Evolutionary conservation across 2,797 vertebrate species (phyloP).

Genomic region (Girardinus metallicus): DNA sequence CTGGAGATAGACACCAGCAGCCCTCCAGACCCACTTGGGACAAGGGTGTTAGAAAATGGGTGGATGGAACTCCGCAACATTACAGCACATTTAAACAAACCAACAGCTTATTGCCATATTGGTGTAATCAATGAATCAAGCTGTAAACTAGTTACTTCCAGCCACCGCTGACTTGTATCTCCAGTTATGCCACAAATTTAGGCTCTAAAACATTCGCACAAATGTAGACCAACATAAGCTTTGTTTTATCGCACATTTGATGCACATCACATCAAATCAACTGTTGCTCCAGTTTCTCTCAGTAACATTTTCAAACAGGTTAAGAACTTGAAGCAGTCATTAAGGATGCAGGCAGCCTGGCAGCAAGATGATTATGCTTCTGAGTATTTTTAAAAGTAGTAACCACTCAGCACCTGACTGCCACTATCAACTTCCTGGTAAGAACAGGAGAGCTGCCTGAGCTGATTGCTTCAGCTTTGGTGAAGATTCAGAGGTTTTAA

Average conservation of each 20-base stretch:
- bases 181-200: background rate
- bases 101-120: too few species aligned
- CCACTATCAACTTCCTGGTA: background rate
- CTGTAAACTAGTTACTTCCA: background rate
- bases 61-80: too few species aligned
- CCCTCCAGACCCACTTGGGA: too few species aligned
- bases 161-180: background rate
- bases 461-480: background rate
- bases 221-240: background rate
- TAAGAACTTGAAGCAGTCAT: background rate
- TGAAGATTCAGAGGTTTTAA: background rate
- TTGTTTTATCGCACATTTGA: background rate
- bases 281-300: background rate
- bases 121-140: background rate
- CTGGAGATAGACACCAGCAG: too few species aligned
- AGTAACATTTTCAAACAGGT: background rate
- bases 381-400: background rate
- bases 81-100: too few species aligned
- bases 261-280: background rate
- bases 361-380: background rate
- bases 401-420: background rate
- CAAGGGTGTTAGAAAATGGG: too few species aligned
- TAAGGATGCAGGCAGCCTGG: background rate
- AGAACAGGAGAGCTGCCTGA: background rate
- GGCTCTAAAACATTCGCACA: background rate